Evolutionary conservation across 2,888 invertebrate genomes (phyloP), one percentile per base, ranked within the genome.

Genomic region (Sabatieria punctata): DNA sequence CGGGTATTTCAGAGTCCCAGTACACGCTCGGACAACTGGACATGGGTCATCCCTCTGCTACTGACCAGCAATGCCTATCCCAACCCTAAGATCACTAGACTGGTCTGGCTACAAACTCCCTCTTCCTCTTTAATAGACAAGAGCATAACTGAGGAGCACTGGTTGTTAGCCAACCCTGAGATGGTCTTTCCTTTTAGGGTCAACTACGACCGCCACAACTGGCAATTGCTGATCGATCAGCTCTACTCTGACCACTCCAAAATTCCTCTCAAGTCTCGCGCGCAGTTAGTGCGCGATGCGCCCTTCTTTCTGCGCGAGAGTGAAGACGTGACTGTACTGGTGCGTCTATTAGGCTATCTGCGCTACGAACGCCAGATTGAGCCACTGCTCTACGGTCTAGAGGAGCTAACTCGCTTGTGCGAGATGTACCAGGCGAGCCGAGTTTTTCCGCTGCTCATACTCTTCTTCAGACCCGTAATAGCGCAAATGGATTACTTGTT

Each of bases 51-150:
- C 18, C 30, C 27, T 4, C 4, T 27, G 11, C 21, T 19, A 13
- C 11, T 15, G 23, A n/a, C 13, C 8, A n/a, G 4, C 11, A n/a
- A n/a, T n/a, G n/a, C n/a, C n/a, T n/a, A n/a, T n/a, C n/a, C n/a
- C n/a, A n/a, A n/a, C n/a, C n/a, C n/a, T n/a, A n/a, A n/a, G n/a
- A n/a, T n/a, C n/a, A n/a, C n/a, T n/a, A n/a, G n/a, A n/a, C 60
- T 61, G 43, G 61, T 62, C 42, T 62, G 62, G 62, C 50, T 60
- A 8, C 56, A 56, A 38, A 63, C 63, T 47, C 50, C 54, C 11
- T 56, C 56, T 18, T 51, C 60, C 11, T 53, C 57, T 3, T 62
- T 63, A 43, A 54, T 55, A 21, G 62, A 63, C 23, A 53, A 52
- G 6, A 61, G 57, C 39, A 50, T 63, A n/a, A 45, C 55, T 1